Evolutionary conservation across 1,140 invertebrate species (phyloP).

Genomic region (Cotesia typhae): DNA sequence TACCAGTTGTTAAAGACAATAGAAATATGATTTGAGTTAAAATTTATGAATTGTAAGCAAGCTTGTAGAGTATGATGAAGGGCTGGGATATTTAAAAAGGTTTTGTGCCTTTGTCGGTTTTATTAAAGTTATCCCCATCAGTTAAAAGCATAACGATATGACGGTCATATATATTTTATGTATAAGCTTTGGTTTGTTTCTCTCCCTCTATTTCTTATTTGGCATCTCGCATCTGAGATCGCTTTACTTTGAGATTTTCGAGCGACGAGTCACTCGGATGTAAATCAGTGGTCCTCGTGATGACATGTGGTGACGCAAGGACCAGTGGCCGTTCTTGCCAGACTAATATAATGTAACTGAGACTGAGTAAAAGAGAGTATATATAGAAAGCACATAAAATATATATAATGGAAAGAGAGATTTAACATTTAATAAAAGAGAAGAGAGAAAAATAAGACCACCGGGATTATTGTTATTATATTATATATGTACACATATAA

Average conservation of each 20-base stretch:
- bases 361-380: conserved; percentile 8
- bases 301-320: conserved; percentile 54
- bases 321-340: conserved; percentile 21
- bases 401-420: conserved; percentile 8
- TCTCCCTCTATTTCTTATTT: conserved; percentile 33
- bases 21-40: no score
- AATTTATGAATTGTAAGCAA: no score
- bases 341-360: not conserved
- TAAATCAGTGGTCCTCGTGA: conserved; percentile 51
- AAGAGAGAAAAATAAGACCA: conserved; percentile 20
- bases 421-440: not conserved
- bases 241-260: conserved; percentile 27
- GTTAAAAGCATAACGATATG: conserved; percentile 50
- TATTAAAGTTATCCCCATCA: conserved; percentile 41
- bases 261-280: conserved; percentile 39
- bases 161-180: conserved; percentile 54
- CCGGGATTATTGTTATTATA: conserved; percentile 33
- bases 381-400: conserved; percentile 16
- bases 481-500: no score
- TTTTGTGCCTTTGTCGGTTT: conserved; percentile 45
- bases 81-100: conserved; percentile 10
- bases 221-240: not conserved
- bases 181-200: conserved; percentile 42
- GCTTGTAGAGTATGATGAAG: not conserved
- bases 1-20: no score